phyloP scores from a whole-genome alignment of 2,888 invertebrate genomes.

The Drosophila mayaguana region DNA sequence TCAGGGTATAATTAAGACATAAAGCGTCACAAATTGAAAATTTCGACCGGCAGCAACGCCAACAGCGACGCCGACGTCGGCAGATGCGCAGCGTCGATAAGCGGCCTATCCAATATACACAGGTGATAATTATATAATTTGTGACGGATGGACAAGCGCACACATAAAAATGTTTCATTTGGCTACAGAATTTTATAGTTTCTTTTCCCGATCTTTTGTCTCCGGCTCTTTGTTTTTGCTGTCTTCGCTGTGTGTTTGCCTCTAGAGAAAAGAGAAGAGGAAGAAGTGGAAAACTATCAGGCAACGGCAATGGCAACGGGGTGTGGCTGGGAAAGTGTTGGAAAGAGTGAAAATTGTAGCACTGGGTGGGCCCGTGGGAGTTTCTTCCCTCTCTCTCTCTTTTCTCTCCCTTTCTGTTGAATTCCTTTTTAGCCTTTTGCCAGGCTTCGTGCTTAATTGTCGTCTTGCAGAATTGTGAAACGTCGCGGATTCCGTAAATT shows the following conservation, averaged over 20 bases:
- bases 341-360: conserved; percentile 74
- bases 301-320: conserved; percentile 38
- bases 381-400: conserved; percentile 26
- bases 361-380: conserved; percentile 80
- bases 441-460: conserved; percentile 82
- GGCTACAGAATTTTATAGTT: conserved; percentile 77
- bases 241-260: conserved; percentile 19
- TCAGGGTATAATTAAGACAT: conserved; percentile 83
- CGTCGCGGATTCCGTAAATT: conserved; percentile 78
- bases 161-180: conserved; percentile 78
- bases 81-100: conserved; percentile 80
- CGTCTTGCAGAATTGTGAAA: conserved; percentile 79
- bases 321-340: conserved; percentile 75
- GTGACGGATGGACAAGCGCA: conserved; percentile 82
- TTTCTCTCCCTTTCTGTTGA: not conserved
- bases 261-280: conserved; percentile 8
- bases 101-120: conserved; percentile 80
- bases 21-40: conserved; percentile 83
- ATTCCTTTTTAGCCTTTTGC: conserved; percentile 39
- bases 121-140: conserved; percentile 84
- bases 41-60: conserved; percentile 67
- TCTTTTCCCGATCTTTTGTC: conserved; percentile 57
- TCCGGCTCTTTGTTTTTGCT: conserved; percentile 56
- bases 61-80: conserved; percentile 16
- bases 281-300: not conserved